Percentiles rank a stretch among this genome's conserved stretches.
These are phyloP conservation scores for Julus scanicus DNA, from an alignment of 2,888 invertebrate genomes.

Conservation along the genomic window DNA sequence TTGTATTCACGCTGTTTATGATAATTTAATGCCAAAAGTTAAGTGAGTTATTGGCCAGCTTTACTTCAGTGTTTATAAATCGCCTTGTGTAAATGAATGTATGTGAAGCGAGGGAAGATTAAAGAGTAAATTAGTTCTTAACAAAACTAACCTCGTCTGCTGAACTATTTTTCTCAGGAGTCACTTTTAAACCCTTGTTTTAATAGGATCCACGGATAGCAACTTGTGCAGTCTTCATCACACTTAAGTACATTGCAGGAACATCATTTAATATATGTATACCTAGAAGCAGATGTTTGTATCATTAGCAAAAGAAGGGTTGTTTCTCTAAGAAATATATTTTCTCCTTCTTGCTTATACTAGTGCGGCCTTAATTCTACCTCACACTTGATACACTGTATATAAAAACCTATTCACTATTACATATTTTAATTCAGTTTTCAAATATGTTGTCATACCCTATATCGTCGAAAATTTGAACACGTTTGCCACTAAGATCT, in stretches of 20 bases:
- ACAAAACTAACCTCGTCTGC: slow-evolving; percentile 45
- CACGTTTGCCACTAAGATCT: neutral
- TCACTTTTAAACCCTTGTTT: slow-evolving; percentile 16
- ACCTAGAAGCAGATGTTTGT: slow-evolving; percentile 22
- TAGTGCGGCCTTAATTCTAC: neutral
- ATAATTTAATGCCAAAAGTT: slow-evolving; percentile 30
- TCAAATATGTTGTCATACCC: neutral
- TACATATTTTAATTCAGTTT: neutral
- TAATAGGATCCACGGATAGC: neutral
- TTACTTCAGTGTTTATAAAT: slow-evolving; percentile 42
- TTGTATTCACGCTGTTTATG: slow-evolving; percentile 25
- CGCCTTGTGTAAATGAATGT: slow-evolving; percentile 25
- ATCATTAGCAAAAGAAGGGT: neutral
- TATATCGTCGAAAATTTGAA: neutral
- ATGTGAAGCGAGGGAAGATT: slow-evolving; percentile 9
- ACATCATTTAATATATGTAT: neutral
- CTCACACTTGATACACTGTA: neutral
- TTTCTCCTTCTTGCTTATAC: neutral
- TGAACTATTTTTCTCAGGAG: neutral
- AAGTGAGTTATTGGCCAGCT: slow-evolving; percentile 15
- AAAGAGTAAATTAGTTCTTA: slow-evolving; percentile 27
- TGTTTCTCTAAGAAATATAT: neutral
- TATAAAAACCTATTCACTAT: neutral
- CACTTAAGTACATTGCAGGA: neutral
- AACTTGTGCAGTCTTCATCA: slow-evolving; percentile 11